Evolutionary conservation across 2,888 invertebrate genomes (phyloP), one percentile per base, ranked within the genome.

Genomic region (Neuroscelio doddi): DNA sequence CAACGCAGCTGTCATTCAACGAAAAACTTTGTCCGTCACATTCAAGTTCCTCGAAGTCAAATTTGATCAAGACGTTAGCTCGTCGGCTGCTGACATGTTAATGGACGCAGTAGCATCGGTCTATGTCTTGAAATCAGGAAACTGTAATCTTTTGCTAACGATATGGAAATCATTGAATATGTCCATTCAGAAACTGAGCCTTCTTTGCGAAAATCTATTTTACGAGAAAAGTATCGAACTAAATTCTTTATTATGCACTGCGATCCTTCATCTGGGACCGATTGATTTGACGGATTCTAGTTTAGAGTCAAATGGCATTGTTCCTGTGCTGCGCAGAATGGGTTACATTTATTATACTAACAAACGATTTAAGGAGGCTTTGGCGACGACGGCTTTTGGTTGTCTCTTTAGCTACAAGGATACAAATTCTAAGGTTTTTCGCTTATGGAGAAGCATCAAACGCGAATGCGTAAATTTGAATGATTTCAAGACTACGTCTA

Each of bases 381-480:
- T 79, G 73, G 72, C 69, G 1, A 62, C 58, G 0, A 59, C 74
- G 10, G 78, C 81, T 5, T 71, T 82, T 24, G 74, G 76, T 55
- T 78, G 70, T 10, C 45, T 82, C 12, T 38, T 81, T 7, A 79
- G 74, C 61, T 59, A 68, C 29, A 65, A 70, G 1, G 57, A 70
- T 9, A 17, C 58, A 1, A 67, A 76, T 7, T 70, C 69, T 2
- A 80, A 79, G 61, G 79, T 79, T n/a, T 80, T 75, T 51, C 70
- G 71, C 0, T 71, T 76, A 57, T 84, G 83, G 83, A 50, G 73
- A 0, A 69, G 47, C 16, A 75, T 82, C n/a, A 81, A 82, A 30
- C 56, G 76, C 1, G 75, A 79, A 45, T 52, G 50, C 3, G 7
- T 16, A 21, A 47, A 57, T 24, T 49, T 58, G 0, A 56, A 69